Evolutionary conservation across 2,113 vertebrate genomes (phyloP).

Genomic region (Muscicapa adusta): DNA sequence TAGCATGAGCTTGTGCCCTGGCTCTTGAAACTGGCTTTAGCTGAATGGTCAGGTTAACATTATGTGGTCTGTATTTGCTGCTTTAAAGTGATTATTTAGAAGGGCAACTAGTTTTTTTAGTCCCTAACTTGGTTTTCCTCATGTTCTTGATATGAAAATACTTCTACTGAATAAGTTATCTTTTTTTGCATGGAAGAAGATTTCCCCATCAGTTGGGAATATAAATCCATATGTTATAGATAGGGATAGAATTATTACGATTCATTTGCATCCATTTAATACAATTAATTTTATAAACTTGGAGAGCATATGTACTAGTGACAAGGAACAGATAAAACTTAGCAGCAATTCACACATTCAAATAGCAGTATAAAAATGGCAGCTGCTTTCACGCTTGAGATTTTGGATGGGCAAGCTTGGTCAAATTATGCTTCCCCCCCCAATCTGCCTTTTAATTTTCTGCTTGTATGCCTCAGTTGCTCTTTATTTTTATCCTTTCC

Average conservation of each 20-base stretch:
- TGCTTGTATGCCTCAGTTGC: background rate
- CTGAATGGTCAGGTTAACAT: background rate
- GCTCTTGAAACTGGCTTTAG: background rate
- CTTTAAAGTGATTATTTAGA: background rate
- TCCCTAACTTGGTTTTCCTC: background rate
- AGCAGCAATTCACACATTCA: background rate
- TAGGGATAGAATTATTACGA: background rate
- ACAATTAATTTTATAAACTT: background rate
- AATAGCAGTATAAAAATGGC: background rate
- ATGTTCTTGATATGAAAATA: background rate
- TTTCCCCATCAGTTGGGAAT: background rate
- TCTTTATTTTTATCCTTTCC: constrained; percentile 2
- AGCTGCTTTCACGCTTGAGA: background rate
- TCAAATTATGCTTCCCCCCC: background rate
- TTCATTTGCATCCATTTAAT: background rate
- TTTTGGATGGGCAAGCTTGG: background rate
- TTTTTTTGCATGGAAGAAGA: background rate
- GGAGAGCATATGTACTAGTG: background rate
- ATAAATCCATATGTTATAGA: background rate
- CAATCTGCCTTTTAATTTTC: background rate
- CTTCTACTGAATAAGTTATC: background rate
- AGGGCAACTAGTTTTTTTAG: background rate
- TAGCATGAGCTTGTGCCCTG: background rate
- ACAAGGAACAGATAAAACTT: background rate
- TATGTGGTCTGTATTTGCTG: background rate